phyloP scores from a whole-genome alignment of 1,140 invertebrate species.

The Steinernema feltiae region DNA sequence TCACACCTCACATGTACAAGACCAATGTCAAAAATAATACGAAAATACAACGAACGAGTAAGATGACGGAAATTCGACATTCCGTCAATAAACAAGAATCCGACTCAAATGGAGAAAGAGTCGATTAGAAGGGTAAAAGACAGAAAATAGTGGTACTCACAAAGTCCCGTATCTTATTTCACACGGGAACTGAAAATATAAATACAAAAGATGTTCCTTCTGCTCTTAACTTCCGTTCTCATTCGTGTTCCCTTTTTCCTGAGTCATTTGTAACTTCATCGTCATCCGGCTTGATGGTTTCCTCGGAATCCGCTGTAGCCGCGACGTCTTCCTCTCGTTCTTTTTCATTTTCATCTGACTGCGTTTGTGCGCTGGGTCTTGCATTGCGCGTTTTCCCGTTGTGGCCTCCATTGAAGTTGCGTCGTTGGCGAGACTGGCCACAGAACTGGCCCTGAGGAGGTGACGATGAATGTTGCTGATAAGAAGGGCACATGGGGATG shows the following conservation, averaged over 20 bases:
- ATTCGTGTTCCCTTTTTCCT: not conserved
- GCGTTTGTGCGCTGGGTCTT: not conserved
- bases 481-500: not conserved
- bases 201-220: not conserved
- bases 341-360: not conserved
- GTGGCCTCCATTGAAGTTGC: not conserved
- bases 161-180: not conserved
- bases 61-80: not conserved
- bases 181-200: slow-evolving; percentile 7
- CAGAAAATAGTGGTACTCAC: not conserved
- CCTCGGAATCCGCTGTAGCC: not conserved
- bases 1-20: slow-evolving; percentile 9
- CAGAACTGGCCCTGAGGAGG: not conserved
- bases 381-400: not conserved
- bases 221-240: not conserved
- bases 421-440: not conserved
- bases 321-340: not conserved
- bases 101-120: not conserved
- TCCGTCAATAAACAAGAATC: not conserved
- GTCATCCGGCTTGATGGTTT: not conserved
- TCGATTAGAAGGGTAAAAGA: no score
- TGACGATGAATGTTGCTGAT: not conserved
- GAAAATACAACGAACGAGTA: not conserved
- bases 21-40: not conserved
- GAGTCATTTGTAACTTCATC: not conserved